Evolutionary conservation across 2,113 vertebrate genomes (phyloP).

Genomic region (Nesospiza acunhae): DNA sequence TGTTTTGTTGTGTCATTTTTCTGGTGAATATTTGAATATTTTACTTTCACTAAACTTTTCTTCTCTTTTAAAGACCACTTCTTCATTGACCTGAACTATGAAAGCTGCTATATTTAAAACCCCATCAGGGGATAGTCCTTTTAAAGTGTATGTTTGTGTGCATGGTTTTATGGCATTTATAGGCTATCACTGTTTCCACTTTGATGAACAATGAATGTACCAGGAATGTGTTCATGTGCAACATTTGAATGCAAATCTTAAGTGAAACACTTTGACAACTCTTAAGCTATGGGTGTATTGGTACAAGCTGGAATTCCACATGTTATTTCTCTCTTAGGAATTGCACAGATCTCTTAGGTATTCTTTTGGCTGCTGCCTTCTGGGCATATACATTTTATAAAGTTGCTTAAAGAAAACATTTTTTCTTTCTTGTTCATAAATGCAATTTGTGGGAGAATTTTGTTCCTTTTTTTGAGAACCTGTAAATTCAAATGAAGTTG

Average conservation of each 20-base stretch:
- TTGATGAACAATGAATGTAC: not conserved
- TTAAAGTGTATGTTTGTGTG: not conserved
- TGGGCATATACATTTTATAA: not conserved
- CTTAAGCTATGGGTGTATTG: not conserved
- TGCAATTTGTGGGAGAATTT: not conserved
- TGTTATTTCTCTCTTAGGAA: not conserved
- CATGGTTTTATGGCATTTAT: not conserved
- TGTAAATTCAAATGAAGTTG: not conserved
- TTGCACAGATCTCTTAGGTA: not conserved
- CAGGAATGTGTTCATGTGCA: not conserved
- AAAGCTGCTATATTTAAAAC: not conserved
- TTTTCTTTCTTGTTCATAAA: not conserved
- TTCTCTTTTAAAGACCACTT: not conserved
- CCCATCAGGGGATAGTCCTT: not conserved
- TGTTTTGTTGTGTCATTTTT: not conserved
- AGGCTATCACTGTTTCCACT: not conserved
- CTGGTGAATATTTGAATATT: not conserved
- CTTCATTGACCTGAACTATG: not conserved
- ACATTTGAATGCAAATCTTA: not conserved
- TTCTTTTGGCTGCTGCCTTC: not conserved
- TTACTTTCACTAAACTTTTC: not conserved
- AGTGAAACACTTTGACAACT: not conserved
- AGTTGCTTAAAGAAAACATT: not conserved
- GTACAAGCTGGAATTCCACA: not conserved
- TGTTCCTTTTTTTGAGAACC: not conserved